Evolutionary conservation across 2,797 vertebrate genomes (phyloP), one percentile per base, ranked within the genome.

Genomic region (Meda fulgida): DNA sequence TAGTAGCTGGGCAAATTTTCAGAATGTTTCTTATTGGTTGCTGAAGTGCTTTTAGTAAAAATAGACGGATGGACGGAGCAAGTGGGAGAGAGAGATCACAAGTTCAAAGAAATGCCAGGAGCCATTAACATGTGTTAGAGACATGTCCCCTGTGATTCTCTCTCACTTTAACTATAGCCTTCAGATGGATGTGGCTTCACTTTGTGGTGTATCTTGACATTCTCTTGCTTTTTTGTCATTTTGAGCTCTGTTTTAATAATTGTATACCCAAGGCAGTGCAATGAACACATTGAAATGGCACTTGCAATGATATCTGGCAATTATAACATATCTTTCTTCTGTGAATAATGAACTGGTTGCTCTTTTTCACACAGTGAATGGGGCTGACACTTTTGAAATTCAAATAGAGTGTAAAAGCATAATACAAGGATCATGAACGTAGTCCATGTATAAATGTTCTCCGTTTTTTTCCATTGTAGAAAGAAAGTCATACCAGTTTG

Each of bases 61-160:
- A 69, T 29, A 36, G 26, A 34, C 63, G 31, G 60, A 63, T 1
- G n/a, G n/a, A 63, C 26, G 34, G 29, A 34, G 46, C 46, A 48
- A 48, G 46, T 48, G 46, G 46, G 16, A 48, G 46, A 48, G 46
- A 48, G 46, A 81, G 82, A 85, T 86, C 78, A 81, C 43, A 88
- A 80, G 75, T 89, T 85, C 77, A 88, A 85, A 88, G 73, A 88
- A 85, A 76, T 81, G 43, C 82, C 71, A 86, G 67, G 70, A 80
- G 72, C 66, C 70, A 88, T 87, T 86, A 85, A 80, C 67, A 85
- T 84, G 80, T 76, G 69, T 85, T 81, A 46, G 21, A 86, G 46
- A 84, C 65, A 16, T 78, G 46, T 76, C 58, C 69, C 76, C 19
- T 83, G 66, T 85, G 69, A 72, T 76, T 76, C 72, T 72, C 43